Base-by-base conservation (phyloP, 2,113 vertebrate genomes). In the Megaceryle maxima region DNA sequence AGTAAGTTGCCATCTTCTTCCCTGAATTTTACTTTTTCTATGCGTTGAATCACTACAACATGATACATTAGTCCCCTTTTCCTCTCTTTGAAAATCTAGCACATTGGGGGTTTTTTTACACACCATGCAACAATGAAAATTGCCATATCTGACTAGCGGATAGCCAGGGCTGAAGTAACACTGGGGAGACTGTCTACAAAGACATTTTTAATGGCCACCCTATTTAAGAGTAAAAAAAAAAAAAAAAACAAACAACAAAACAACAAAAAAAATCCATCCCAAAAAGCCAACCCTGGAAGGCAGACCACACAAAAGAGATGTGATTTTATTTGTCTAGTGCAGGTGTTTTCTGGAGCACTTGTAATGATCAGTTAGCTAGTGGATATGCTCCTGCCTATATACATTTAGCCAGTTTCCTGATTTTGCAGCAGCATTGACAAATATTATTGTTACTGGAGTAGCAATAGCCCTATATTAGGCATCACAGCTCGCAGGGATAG, bases 131-230 rank as follows among this genome's bases (percentile, higher is more conserved):
- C 16, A 41, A 16, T 84, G 53, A 62, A n/a, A 11, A 79, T 21
- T 81, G 87, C 35, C 31, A 7, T 21, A 28, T 35, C n/a, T 67
- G 43, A 31, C 69, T 69, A 37, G 37, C 50, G 37, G 37, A 35
- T 72, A 28, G 41, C 96, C 83, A 79, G 81, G 89, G 64, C 88
- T 97, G 88, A 66, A 94, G 96, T 90, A 19, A 81, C 5, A 41
- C 74, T 35, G 88, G 87, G 75, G 93, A 96, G 35, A 50, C 33
- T 17, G 35, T 80, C 73, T 67, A 29, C 10, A 25, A 88, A 90
- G 79, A 11, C 13, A 11, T 43, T 88, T 77, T 88, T 50, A 72
- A 59, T 91, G 67, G 16, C 67, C 41, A 48, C 10, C 31, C 15
- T 10, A 44, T 51, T 82, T n/a, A 41, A 74, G 48, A 43, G 13